Conservation (phyloP, 2,797 vertebrate genomes). For the Argyrosomus regius region DNA sequence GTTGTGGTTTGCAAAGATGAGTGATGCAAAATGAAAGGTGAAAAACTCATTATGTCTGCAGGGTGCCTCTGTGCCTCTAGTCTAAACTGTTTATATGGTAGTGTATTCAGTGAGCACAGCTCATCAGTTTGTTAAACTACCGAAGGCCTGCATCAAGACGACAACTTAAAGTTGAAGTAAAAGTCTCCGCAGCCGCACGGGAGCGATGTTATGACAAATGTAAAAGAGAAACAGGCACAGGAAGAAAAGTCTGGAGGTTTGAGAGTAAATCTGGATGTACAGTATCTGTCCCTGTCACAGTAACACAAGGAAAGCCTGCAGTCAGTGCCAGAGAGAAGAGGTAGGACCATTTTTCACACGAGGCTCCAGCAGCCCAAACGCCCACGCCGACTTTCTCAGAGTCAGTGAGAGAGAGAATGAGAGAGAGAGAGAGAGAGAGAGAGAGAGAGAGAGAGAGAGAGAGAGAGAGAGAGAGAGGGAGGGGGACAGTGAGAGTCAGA, state of each 20-base stretch:
- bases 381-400: constrained; percentile 78
- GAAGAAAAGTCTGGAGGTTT: constrained; percentile 20
- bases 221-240: constrained; percentile 13
- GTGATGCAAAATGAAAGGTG: constrained; percentile 36
- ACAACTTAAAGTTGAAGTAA: background rate
- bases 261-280: constrained; percentile 38
- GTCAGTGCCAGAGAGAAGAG: constrained; percentile 51
- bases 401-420: background rate
- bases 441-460: background rate
- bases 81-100: constrained; percentile 13
- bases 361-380: constrained; percentile 66
- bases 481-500: constrained; percentile 10
- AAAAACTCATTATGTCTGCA: constrained; percentile 40
- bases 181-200: background rate
- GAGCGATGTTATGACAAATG: constrained; percentile 14
- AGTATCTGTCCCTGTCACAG: constrained; percentile 32
- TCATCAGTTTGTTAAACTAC: constrained; percentile 7
- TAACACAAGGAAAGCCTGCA: constrained; percentile 52
- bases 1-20: constrained; percentile 43
- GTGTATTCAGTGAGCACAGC: constrained; percentile 3
- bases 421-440: background rate
- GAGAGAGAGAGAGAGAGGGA: background rate
- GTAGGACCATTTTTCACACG: constrained; percentile 65
- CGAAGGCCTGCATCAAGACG: background rate
- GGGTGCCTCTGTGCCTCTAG: constrained; percentile 15